phyloP scores from a whole-genome alignment of 1,140 invertebrate genomes.

The Diorhabda sublineata region DNA sequence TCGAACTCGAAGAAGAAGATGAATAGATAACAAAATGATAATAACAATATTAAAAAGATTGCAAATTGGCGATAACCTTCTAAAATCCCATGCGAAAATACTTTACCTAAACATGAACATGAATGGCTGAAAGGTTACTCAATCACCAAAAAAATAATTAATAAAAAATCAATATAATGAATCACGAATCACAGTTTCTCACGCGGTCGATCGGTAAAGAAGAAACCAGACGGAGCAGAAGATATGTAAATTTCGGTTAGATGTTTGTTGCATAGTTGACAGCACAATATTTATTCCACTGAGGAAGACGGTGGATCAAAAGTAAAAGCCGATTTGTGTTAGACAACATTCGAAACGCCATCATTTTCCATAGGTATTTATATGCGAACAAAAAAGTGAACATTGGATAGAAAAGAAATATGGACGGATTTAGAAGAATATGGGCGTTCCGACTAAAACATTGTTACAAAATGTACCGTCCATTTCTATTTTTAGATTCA shows the following conservation, averaged over 20 bases:
- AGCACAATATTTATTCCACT: conserved; percentile 11
- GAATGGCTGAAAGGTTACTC: background rate
- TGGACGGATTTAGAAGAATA: background rate
- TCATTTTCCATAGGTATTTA: background rate
- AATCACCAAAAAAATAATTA: conserved; percentile 3
- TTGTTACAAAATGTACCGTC: background rate
- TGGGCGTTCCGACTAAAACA: background rate
- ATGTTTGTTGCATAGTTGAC: conserved; percentile 2
- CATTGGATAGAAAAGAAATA: no score
- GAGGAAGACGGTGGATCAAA: conserved; percentile 10
- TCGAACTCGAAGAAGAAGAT: no score
- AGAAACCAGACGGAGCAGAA: background rate
- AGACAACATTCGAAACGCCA: conserved; percentile 14
- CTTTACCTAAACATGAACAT: background rate
- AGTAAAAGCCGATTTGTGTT: conserved; percentile 20
- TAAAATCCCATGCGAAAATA: background rate
- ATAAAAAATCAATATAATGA: conserved; percentile 1
- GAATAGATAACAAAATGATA: no score
- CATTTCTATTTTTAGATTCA: no score
- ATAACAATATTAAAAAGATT: no score
- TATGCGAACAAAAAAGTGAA: no score
- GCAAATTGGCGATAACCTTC: background rate
- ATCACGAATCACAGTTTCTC: conserved; percentile 6
- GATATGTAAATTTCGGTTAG: conserved; percentile 15
- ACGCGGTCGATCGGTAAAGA: background rate